Base-by-base conservation (phyloP, 1,140 invertebrate species). In the Drosophila mayri region DNA sequence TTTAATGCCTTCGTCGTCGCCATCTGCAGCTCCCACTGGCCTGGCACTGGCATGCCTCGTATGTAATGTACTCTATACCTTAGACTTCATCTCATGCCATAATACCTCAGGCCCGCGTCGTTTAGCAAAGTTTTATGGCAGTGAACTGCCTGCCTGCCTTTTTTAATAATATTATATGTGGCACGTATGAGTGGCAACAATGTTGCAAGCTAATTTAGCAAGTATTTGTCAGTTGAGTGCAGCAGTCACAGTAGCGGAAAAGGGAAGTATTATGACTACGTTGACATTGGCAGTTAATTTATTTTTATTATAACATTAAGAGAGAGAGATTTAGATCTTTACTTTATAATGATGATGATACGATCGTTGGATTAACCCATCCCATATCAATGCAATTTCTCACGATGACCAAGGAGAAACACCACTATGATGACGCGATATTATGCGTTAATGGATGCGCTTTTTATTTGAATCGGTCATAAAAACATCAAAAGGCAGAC, bases 111-210 rank as follows among this genome's bases (percentile, higher is more conserved):
- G 20, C 47, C 35, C 38, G 40, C 73, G 28, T 25, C 60, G 54
- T 66, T 76, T 66, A 76, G 57, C 73, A 49, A 50, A 50, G 52
- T 72, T 65, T 74, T 73, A 65, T 64, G 60, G 43, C 60, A 28
- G 43, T 37, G 68, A 66, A 66, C 67, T 66, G 47, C 50, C 50
- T 47, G 62, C 49, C 50, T 16, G 32, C 18, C 50, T 57, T 63
- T 74, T 87, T 82, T 87, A 86, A 86, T 86, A 87, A 87, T 82
- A 87, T 87, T 87, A 86, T 47, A 47, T 86, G 74, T 76, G 84
- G 83, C 84, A 83, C 79, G 76, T 83, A n/a, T 66, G 70, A 82
- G 81, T 80, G 66, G 75, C 82, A 75, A 77, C 81, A 73, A 76
- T 64, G 81, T 84, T 64, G 73, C 44, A 47, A 22, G 61, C 74